phyloP scores from a whole-genome alignment of 2,888 invertebrate species.

The Anarsia innoxiella region DNA sequence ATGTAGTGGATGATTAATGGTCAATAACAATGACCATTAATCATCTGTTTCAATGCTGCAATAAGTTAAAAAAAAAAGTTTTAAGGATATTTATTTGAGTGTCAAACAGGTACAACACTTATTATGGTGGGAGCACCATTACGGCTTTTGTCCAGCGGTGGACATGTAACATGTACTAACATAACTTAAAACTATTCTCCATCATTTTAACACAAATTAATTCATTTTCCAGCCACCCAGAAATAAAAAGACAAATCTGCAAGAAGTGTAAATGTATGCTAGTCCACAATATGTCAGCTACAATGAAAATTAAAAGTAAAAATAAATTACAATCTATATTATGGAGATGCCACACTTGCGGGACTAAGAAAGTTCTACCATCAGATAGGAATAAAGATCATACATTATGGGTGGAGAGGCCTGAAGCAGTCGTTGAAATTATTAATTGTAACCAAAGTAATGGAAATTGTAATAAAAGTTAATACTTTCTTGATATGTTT shows the following conservation, averaged over 20 bases:
- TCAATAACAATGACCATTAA: too few species aligned
- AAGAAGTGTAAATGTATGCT: slow-evolving; percentile 74
- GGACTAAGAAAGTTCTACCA: slow-evolving; percentile 35
- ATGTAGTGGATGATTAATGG: too few species aligned
- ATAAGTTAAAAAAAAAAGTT: too few species aligned
- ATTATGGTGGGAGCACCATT: too few species aligned
- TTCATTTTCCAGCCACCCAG: slow-evolving; percentile 67
- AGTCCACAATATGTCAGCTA: slow-evolving; percentile 66
- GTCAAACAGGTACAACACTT: too few species aligned
- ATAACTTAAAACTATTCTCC: not conserved
- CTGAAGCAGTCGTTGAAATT: slow-evolving; percentile 65
- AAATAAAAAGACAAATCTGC: slow-evolving; percentile 75
- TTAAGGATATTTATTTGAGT: too few species aligned
- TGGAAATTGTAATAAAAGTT: too few species aligned
- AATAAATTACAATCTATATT: slow-evolving; percentile 51
- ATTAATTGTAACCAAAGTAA: too few species aligned
- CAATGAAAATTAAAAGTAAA: slow-evolving; percentile 61
- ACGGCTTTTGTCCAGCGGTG: too few species aligned
- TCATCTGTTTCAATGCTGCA: too few species aligned
- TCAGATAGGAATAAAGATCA: slow-evolving; percentile 45
- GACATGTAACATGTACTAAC: too few species aligned
- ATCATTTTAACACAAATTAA: slow-evolving; percentile 1
- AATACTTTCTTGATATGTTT: too few species aligned
- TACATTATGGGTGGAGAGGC: slow-evolving; percentile 69
- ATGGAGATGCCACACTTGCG: slow-evolving; percentile 64